Base-by-base conservation (phyloP, 2,113 vertebrate genomes). In the Apteryx mantelli region DNA sequence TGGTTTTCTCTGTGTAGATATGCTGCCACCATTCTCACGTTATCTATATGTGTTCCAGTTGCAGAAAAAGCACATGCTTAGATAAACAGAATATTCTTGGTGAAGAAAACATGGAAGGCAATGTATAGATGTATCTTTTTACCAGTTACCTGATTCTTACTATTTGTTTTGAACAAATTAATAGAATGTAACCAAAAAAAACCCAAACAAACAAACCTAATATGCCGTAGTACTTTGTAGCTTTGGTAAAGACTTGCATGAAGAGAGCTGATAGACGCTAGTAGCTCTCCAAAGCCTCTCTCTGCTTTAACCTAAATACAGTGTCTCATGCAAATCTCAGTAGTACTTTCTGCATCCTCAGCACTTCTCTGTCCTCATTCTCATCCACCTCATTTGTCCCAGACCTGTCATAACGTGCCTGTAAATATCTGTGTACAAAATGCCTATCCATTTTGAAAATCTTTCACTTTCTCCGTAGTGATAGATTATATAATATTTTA, bases 181-280 rank as follows among this genome's bases (percentile, higher is more conserved):
- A 50, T 5, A 40, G 40, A 66, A 68, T 42, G 20, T 86, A 84
- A 73, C 48, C 1, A 38, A 38, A 38, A 56, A 30, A 42, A 42
- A 12, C 42, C 36, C 36, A 38, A 38, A 38, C 36, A 38, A 38
- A 38, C 36, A 58, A 75, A 21, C 30, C 21, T 40, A 61, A 19
- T 38, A 52, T 0, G 0, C 48, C 1, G 0, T 34, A 48, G 32
- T 70, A 42, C 0, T 1, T 36, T 77, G 6, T 48, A 85, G 14
- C 36, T 34, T 5, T 60, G 38, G 16, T 65, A n/a, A 85, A 78
- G 20, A n/a, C 28, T 63, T 91, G 4, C 13, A 8, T 78, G n/a
- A 58, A 77, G 91, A 76, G 56, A 79, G 11, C 11, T 75, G 32
- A 40, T 30, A 48, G 25, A 66, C 71, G 16, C 32, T 75, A 55